These are phyloP conservation scores for Junco hyemalis DNA, from an alignment of 2,113 vertebrate species.

Conservation along the genomic window DNA sequence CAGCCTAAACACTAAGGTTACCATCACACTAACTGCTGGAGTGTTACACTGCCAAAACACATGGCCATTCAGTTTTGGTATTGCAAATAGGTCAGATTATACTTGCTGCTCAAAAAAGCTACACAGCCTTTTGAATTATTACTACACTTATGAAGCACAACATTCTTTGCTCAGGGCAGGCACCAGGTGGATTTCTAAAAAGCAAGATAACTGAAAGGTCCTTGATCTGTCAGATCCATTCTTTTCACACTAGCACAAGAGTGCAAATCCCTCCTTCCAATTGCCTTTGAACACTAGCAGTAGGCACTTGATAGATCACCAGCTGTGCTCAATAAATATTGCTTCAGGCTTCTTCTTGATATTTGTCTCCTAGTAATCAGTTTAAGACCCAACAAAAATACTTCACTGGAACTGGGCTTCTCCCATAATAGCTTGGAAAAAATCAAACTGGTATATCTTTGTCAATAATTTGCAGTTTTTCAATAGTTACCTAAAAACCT, in stretches of 20 bases:
- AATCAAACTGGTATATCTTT: neutral
- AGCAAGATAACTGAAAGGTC: neutral
- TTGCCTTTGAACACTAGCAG: neutral
- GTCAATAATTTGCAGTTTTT: neutral
- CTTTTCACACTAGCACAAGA: neutral
- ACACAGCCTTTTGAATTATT: neutral
- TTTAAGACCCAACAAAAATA: conserved; percentile 19
- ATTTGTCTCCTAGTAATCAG: conserved; percentile 18
- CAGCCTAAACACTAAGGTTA: neutral
- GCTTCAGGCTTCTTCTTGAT: neutral
- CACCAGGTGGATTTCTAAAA: neutral
- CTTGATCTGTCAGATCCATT: conserved; percentile 19
- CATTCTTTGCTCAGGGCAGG: neutral
- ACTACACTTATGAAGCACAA: neutral
- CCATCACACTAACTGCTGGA: neutral
- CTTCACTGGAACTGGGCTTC: neutral
- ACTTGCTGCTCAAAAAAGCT: neutral
- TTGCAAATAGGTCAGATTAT: neutral
- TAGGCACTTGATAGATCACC: conserved; percentile 13
- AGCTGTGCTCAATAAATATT: conserved; percentile 26
- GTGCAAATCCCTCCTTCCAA: conserved; percentile 14
- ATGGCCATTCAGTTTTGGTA: neutral
- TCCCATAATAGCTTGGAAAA: neutral
- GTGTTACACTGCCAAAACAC: neutral
- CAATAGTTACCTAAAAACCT: neutral